Evolutionary conservation across 92 coral and sea anemone genomes (phyloP).

Genomic region (Diadumene lineata): DNA sequence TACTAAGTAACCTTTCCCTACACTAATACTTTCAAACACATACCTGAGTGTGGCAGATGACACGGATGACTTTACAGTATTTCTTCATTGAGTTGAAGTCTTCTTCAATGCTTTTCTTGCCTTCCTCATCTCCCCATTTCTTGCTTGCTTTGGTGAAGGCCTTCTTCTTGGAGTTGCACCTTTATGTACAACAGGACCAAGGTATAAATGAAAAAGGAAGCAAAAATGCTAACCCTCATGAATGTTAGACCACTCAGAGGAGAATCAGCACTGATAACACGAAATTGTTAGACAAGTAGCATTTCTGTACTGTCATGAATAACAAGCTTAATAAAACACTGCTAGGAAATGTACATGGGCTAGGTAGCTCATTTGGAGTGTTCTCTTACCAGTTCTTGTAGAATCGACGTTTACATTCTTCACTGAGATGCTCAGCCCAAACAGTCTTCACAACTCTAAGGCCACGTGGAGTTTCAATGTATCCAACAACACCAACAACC

Average conservation of each 20-base stretch:
- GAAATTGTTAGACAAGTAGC: constrained; percentile 66
- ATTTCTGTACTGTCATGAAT: not conserved
- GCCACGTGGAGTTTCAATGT: constrained; percentile 98
- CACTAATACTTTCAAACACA: not conserved
- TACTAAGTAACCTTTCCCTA: too few relatives aligned
- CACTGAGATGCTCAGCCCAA: constrained; percentile 99
- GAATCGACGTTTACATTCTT: constrained; percentile 97
- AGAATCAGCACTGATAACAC: constrained; percentile 76
- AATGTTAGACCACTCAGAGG: constrained; percentile 86
- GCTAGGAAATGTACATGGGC: too few relatives aligned
- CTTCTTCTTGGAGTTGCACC: constrained; percentile 99
- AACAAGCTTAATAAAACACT: not conserved
- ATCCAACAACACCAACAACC: constrained; percentile 99
- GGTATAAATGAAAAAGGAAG: constrained; percentile 49
- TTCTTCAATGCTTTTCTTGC: constrained; percentile 86
- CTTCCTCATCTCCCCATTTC: constrained; percentile 97
- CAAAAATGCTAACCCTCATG: constrained; percentile 91
- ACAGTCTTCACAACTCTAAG: constrained; percentile 90
- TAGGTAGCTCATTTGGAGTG: too few relatives aligned
- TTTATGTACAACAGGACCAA: constrained; percentile 81
- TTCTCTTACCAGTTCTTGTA: constrained; percentile 94
- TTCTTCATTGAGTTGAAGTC: constrained; percentile 95
- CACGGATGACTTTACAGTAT: constrained; percentile 99
- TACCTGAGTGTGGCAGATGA: constrained; percentile 98
- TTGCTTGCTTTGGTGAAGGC: constrained; percentile 98